These are phyloP conservation scores for Sisor rabdophorus DNA, from an alignment of 2,113 vertebrate species.

Conservation along the genomic window DNA sequence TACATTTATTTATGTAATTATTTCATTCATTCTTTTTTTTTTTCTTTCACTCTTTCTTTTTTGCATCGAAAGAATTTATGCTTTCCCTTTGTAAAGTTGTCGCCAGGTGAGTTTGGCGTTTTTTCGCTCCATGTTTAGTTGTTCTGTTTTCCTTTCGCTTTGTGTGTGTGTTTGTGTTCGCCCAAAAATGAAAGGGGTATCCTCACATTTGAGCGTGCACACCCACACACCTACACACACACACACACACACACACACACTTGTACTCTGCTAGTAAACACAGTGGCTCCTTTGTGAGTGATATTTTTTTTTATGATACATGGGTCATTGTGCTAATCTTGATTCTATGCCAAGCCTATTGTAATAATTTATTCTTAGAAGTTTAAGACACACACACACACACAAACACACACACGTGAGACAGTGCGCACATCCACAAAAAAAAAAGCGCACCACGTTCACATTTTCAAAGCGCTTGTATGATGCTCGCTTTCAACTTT, in stretches of 20 bases:
- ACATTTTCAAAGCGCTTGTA: not conserved
- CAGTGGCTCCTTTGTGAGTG: slow-evolving; percentile 45
- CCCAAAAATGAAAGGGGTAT: slow-evolving; percentile 17
- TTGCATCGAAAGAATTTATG: not conserved
- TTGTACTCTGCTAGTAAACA: slow-evolving; percentile 41
- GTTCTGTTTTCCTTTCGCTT: not conserved
- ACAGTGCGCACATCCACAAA: not conserved
- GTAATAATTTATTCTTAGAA: slow-evolving; percentile 68
- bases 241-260: slow-evolving; percentile 12
- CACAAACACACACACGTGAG: slow-evolving; percentile 9
- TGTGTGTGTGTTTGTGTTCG: not conserved
- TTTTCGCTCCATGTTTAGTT: not conserved
- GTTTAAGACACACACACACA: slow-evolving; percentile 50
- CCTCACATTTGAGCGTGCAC: not conserved
- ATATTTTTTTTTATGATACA: slow-evolving; percentile 66
- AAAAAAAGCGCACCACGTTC: not conserved
- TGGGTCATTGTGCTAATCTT: slow-evolving; percentile 68
- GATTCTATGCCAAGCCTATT: slow-evolving; percentile 75
- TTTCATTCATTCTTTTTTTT: too few relatives aligned
- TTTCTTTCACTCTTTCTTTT: not conserved
- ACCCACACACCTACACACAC: not conserved
- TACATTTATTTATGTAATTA: not conserved
- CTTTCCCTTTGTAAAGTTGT: not conserved
- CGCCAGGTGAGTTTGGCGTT: not conserved
- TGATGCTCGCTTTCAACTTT: not conserved